phyloP scores from a whole-genome alignment of 2,113 vertebrate genomes.

The Oenanthe melanoleuca region DNA sequence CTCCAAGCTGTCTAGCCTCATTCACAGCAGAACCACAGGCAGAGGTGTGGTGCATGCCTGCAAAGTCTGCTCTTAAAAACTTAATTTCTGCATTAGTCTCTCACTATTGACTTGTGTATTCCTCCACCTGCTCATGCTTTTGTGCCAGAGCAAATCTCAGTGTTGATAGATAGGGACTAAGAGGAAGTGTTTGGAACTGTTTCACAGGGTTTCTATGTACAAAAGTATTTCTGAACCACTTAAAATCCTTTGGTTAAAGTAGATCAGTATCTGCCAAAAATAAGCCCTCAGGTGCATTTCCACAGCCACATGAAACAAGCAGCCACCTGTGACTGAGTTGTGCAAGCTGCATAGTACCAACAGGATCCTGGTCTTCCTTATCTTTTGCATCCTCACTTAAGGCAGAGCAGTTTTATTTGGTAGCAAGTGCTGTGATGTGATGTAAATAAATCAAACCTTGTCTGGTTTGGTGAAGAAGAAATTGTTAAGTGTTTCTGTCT shows the following conservation, averaged over 20 bases:
- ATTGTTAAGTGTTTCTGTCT: slow-evolving; percentile 1
- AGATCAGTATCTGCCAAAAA: background rate
- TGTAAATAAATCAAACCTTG: background rate
- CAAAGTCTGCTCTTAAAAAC: background rate
- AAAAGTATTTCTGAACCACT: background rate
- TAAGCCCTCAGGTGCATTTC: background rate
- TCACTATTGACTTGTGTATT: background rate
- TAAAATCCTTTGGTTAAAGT: background rate
- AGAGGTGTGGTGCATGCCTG: background rate
- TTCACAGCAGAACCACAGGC: background rate
- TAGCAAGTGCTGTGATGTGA: background rate
- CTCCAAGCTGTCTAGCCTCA: background rate
- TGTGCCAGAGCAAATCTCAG: background rate
- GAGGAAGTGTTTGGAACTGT: background rate
- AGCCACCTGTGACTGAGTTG: background rate
- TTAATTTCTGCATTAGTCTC: background rate
- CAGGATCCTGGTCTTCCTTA: background rate
- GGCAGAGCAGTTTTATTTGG: background rate
- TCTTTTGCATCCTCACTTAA: background rate
- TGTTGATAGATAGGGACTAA: background rate
- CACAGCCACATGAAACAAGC: background rate
- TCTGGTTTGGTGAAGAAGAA: background rate
- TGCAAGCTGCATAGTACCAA: background rate
- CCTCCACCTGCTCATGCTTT: background rate
- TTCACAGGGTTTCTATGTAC: background rate